Base-by-base conservation (phyloP, 2,888 invertebrate genomes). In the Synergus umbraculus region DNA sequence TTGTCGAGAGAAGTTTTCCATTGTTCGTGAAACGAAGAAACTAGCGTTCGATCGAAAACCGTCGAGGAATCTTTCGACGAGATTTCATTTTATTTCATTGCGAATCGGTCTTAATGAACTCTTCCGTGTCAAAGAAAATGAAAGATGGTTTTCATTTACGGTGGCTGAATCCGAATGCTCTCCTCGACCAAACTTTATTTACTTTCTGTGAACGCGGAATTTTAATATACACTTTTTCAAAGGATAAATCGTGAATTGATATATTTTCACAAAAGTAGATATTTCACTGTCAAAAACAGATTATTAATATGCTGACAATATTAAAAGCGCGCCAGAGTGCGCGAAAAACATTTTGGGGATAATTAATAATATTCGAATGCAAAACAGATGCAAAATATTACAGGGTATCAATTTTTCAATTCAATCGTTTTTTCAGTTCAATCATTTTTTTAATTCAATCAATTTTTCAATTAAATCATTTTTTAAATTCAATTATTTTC, bases 1-100 rank as follows among this genome's bases (percentile, higher is more conserved):
- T 67, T 43, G 44, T 18, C 5, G 7, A 46, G 7, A 46, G 22
- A 69, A 69, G 46, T 69, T 69, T 49, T 46, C 67, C 67, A 46
- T 69, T 69, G 67, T 69, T 49, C 46, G 15, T 13, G 22, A 49
- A 69, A 69, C 67, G 44, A 49, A 69, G 67, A 69, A 69, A 65
- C 65, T 65, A 65, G 10, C 18, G 67, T 44, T 66, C 43, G 65
- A 41, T 37, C 65, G 37, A 15, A 54, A 54, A 43, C n/a, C 37
- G 65, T 41, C 18, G 43, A 46, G 18, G 43, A 18, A 46, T 44
- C 44, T 46, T 18, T 69, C 46, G 15, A 69, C 29, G 5, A 69
- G 67, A 69, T 69, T 69, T 69, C 67, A 46, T 69, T 69, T 69
- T 46, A 46, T 69, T 69, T 69, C 46, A 69, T 13, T 13, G 12